phyloP scores from a whole-genome alignment of 2,888 invertebrate genomes.

The Clivina fossor region DNA sequence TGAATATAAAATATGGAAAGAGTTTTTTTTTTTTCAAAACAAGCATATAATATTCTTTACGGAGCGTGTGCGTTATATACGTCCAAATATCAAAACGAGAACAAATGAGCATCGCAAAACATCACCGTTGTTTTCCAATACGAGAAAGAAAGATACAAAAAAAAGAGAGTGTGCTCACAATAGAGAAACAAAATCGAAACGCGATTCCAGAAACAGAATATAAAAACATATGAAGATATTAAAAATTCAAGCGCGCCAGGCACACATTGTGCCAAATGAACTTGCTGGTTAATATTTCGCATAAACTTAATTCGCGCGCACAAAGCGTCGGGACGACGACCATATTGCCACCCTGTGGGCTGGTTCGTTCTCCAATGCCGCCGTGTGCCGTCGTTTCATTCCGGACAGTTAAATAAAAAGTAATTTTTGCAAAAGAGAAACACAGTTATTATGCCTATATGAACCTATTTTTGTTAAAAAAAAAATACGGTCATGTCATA shows the following conservation, averaged over 20 bases:
- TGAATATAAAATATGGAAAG: no score
- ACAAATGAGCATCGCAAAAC: no score
- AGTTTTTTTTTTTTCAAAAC: no score
- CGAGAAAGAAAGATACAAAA: no score
- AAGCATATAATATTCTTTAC: no score
- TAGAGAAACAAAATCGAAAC: slow-evolving; percentile 9
- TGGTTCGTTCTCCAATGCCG: no score
- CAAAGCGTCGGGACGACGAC: not conserved
- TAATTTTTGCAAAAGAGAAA: slow-evolving; percentile 31
- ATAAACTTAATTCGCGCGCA: slow-evolving; percentile 25
- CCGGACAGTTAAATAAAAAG: slow-evolving; percentile 32
- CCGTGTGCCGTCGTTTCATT: not conserved
- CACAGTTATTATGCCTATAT: slow-evolving; percentile 34
- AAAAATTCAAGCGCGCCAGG: slow-evolving; percentile 24
- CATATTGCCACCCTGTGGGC: slow-evolving; percentile 3
- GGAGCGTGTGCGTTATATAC: no score
- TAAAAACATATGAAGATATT: slow-evolving; percentile 33
- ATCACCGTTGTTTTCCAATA: no score
- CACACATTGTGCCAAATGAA: slow-evolving; percentile 28
- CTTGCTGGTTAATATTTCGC: slow-evolving; percentile 25
- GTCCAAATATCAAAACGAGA: no score
- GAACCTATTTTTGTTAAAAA: slow-evolving; percentile 32
- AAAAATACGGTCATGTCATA: slow-evolving; percentile 28
- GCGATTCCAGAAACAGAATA: slow-evolving; percentile 23
- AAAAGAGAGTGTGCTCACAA: no score